Evolutionary conservation across 1,140 invertebrate genomes (phyloP).

Genomic region (Archegozetes longisetosus): DNA sequence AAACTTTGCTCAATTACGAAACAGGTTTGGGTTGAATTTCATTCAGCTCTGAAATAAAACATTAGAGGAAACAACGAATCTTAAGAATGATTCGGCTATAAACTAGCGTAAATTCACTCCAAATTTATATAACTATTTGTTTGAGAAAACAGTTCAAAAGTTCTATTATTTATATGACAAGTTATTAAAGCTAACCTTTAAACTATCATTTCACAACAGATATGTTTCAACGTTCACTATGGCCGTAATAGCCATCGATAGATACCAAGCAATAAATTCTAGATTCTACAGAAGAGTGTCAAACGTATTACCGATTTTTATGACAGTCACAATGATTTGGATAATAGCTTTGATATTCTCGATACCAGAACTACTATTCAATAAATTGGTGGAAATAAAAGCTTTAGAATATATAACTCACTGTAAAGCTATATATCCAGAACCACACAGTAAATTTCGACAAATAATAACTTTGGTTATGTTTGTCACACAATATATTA

Average conservation of each 20-base stretch:
- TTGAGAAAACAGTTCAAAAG: no score
- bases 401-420: background rate
- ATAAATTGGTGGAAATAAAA: background rate
- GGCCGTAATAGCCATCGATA: constrained; percentile 9
- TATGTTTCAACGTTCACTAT: constrained; percentile 13
- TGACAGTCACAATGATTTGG: constrained; percentile 3
- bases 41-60: no score
- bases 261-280: constrained; percentile 7
- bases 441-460: background rate
- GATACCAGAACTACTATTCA: constrained; percentile 3
- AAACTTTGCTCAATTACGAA: no score
- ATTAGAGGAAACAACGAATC: no score
- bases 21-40: no score
- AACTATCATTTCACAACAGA: no score
- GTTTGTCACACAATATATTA: constrained; percentile 7
- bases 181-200: no score
- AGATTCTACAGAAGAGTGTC: background rate
- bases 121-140: no score
- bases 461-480: constrained; percentile 4
- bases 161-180: no score
- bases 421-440: constrained; percentile 4
- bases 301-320: background rate
- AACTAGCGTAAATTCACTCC: no score
- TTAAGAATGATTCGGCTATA: no score
- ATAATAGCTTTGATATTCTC: constrained; percentile 3